phyloP scores from a whole-genome alignment of 2,113 vertebrate species.

The Dicaeum eximium region DNA sequence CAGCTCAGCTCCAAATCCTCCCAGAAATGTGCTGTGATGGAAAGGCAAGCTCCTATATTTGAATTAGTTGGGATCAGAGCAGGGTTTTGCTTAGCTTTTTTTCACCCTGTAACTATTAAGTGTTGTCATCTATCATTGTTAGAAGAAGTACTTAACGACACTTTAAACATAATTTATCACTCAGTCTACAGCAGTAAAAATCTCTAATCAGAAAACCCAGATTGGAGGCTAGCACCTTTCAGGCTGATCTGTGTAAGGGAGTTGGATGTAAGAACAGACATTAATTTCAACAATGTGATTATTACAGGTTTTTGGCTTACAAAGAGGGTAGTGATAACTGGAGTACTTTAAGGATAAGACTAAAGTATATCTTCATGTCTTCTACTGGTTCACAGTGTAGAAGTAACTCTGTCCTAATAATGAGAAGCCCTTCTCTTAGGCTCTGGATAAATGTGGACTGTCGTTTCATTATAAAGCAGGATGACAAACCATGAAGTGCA shows the following conservation, averaged over 20 bases:
- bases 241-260: not conserved
- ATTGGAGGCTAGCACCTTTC: not conserved
- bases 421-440: not conserved
- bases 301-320: not conserved
- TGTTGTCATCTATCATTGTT: not conserved
- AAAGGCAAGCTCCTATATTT: not conserved
- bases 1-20: not conserved
- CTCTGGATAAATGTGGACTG: not conserved
- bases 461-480: not conserved
- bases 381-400: not conserved
- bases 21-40: not conserved
- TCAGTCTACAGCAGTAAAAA: not conserved
- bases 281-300: not conserved
- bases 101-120: not conserved
- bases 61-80: not conserved
- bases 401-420: not conserved
- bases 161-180: not conserved
- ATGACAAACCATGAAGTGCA: not conserved
- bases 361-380: not conserved
- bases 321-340: not conserved
- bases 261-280: not conserved
- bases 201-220: not conserved
- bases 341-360: not conserved
- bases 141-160: not conserved
- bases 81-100: not conserved